These are phyloP conservation scores for Rhinolophus sinicus DNA, from an alignment of 2,113 vertebrate genomes.

Conservation along the genomic window DNA sequence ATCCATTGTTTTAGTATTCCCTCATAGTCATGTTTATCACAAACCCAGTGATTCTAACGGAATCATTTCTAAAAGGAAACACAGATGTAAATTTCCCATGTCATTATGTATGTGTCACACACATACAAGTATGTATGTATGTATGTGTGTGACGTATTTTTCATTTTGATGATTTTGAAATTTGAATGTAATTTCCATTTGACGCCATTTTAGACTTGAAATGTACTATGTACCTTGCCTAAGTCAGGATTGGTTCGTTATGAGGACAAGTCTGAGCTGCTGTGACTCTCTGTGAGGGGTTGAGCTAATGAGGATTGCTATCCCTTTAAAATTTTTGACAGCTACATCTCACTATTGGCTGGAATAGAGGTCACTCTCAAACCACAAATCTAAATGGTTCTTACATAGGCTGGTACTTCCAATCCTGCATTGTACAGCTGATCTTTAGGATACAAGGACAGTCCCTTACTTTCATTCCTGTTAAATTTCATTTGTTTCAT, in stretches of 20 bases:
- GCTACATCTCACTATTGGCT: background rate
- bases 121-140: background rate
- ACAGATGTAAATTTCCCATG: background rate
- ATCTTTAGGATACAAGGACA: background rate
- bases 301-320: background rate
- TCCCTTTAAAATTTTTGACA: conserved; percentile 45
- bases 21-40: background rate
- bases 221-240: background rate
- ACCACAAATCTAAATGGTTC: background rate
- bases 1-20: background rate
- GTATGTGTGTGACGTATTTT: background rate
- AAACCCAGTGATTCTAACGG: background rate
- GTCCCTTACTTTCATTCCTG: background rate
- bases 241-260: conserved; percentile 15
- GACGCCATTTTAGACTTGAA: background rate
- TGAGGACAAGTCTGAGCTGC: background rate
- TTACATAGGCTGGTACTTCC: background rate
- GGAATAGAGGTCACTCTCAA: background rate
- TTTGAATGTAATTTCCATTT: conserved; percentile 22
- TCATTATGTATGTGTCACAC: background rate
- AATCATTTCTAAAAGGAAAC: background rate
- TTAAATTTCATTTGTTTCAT: conserved; percentile 37
- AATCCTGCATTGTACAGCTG: background rate
- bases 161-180: conserved; percentile 50
- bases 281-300: background rate